Percentiles rank a stretch among this genome's conserved stretches.
Evolutionary conservation across 1,140 invertebrate species (phyloP).

Genomic region (Cotesia glomerata): DNA sequence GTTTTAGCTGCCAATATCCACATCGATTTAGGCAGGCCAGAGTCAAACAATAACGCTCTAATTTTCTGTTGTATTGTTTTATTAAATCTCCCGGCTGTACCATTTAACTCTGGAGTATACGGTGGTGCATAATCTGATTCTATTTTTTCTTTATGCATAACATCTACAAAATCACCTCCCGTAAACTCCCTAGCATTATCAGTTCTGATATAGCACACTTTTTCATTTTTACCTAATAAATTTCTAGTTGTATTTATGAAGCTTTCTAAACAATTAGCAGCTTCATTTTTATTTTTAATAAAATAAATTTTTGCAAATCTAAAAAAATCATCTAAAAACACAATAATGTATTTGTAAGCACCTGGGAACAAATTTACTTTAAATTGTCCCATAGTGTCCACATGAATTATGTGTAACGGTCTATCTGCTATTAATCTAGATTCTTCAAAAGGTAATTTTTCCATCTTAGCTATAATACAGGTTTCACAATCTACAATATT

Average conservation of each 20-base stretch:
- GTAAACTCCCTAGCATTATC: constrained; percentile 32
- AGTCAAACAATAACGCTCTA: constrained; percentile 48
- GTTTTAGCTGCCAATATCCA: constrained; percentile 50
- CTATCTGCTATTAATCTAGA: constrained; percentile 26
- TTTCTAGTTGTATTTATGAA: constrained; percentile 28
- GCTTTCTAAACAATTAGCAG: constrained; percentile 15
- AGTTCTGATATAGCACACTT: constrained; percentile 31
- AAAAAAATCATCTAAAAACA: constrained; percentile 26
- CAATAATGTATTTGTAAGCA: constrained; percentile 20
- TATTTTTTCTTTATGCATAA: constrained; percentile 34
- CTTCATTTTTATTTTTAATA: constrained; percentile 30
- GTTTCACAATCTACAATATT: constrained; percentile 32
- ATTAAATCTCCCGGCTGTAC: constrained; percentile 51
- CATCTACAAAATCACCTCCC: constrained; percentile 31
- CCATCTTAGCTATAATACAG: constrained; percentile 35
- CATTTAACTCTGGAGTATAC: constrained; percentile 47
- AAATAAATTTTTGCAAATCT: constrained; percentile 25
- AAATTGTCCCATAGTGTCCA: constrained; percentile 29
- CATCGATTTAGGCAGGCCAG: constrained; percentile 42
- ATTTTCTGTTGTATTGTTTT: constrained; percentile 47
- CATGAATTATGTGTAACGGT: constrained; percentile 30
- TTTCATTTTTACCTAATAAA: background rate
- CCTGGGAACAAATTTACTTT: constrained; percentile 28
- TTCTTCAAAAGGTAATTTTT: constrained; percentile 33
- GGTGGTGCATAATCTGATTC: constrained; percentile 28